Conservation (phyloP, 2,113 vertebrate genomes). For the Hippolais icterina region DNA sequence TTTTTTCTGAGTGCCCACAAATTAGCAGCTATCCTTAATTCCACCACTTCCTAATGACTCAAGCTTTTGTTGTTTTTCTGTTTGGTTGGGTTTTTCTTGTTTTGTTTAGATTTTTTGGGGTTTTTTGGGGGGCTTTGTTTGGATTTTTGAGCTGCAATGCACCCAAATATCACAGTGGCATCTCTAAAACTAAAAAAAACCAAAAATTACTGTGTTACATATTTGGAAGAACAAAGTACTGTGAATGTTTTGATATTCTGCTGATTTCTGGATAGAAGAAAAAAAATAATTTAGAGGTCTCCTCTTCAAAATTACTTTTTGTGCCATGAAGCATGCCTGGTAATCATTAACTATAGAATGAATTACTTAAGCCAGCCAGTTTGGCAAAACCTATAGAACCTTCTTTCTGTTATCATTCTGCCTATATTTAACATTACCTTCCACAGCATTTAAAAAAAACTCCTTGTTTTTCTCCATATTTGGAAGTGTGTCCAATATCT, state of each 20-base stretch:
- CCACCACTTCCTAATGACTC: not conserved
- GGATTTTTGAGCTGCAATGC: not conserved
- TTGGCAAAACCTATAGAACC: not conserved
- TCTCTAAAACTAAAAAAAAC: not conserved
- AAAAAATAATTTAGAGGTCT: not conserved
- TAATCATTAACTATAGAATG: constrained; percentile 2
- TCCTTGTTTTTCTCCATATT: not conserved
- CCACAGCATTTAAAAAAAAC: not conserved
- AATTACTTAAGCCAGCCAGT: not conserved
- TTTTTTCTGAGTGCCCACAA: not conserved
- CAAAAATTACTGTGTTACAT: not conserved
- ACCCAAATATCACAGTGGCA: not conserved
- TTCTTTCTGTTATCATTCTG: not conserved
- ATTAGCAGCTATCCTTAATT: not conserved
- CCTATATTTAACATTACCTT: not conserved
- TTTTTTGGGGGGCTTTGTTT: not conserved
- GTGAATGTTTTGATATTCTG: not conserved
- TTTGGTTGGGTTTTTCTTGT: not conserved
- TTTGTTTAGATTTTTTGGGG: not conserved
- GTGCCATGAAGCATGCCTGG: not conserved
- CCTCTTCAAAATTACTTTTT: constrained; percentile 3
- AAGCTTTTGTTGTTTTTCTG: not conserved
- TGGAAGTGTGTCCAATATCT: not conserved
- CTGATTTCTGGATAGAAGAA: not conserved
- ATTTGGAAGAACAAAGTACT: not conserved